Evolutionary conservation across 2,113 vertebrate genomes (phyloP).

Genomic region (Chaenocephalus aceratus): DNA sequence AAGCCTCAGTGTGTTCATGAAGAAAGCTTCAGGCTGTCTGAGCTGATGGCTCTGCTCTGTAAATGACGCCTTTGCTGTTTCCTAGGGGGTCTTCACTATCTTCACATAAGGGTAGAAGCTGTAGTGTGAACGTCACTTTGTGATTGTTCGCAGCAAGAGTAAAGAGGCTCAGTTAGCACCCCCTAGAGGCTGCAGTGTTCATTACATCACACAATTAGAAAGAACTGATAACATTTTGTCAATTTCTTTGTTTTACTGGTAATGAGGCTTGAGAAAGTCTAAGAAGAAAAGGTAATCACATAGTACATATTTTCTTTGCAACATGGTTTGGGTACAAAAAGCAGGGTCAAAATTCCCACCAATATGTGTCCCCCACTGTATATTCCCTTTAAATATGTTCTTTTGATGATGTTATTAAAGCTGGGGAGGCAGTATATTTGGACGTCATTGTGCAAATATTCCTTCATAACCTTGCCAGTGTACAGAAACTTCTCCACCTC

Average conservation of each 20-base stretch:
- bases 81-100: slow-evolving; percentile 14
- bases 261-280: neutral
- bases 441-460: too few relatives aligned
- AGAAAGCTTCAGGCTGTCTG: slow-evolving; percentile 27
- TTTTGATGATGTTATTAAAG: too few relatives aligned
- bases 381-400: too few relatives aligned
- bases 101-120: slow-evolving; percentile 15
- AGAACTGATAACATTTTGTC: neutral
- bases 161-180: slow-evolving; percentile 17
- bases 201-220: neutral
- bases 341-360: neutral
- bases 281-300: neutral
- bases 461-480: too few relatives aligned
- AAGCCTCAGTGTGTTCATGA: slow-evolving; percentile 37
- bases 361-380: neutral
- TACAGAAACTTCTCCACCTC: too few relatives aligned
- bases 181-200: slow-evolving; percentile 10
- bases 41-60: slow-evolving; percentile 13
- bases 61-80: slow-evolving; percentile 7
- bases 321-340: neutral
- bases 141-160: neutral
- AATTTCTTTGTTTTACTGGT: neutral
- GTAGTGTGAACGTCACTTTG: neutral
- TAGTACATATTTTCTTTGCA: too few relatives aligned
- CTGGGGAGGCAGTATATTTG: too few relatives aligned